Evolutionary conservation across 2,888 invertebrate genomes (phyloP).

Genomic region (Conus canariensis): DNA sequence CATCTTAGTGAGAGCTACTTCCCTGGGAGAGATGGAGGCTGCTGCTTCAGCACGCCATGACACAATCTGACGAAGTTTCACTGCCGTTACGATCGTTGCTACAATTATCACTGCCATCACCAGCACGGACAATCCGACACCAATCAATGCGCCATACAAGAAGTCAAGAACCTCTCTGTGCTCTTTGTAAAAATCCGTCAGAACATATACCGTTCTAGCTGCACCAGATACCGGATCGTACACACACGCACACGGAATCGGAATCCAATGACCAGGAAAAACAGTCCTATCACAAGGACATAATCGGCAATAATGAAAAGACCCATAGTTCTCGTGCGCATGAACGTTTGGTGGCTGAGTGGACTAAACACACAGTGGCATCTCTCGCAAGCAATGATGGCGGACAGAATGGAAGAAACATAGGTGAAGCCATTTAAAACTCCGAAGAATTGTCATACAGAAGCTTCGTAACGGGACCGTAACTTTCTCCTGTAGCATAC

Average conservation of each 20-base stretch:
- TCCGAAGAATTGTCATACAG: neutral
- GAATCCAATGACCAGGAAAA: neutral
- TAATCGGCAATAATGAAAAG: neutral
- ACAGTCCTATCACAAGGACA: neutral
- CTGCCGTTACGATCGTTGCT: neutral
- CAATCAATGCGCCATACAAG: neutral
- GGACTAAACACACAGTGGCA: neutral
- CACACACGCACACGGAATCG: conserved; percentile 10
- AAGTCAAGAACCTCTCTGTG: neutral
- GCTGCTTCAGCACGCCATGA: neutral
- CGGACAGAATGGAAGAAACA: neutral
- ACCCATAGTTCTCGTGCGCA: neutral
- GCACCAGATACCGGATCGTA: neutral
- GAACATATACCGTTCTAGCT: neutral
- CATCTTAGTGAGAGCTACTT: conserved; percentile 14
- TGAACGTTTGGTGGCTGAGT: neutral
- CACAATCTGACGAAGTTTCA: conserved; percentile 6
- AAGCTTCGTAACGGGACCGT: neutral
- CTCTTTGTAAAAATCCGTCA: neutral
- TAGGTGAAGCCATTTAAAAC: neutral
- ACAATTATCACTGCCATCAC: neutral
- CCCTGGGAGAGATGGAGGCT: neutral
- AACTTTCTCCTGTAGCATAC: neutral
- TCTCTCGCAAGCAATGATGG: neutral
- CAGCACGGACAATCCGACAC: neutral